Percentiles rank a stretch among this genome's conserved stretches.
Evolutionary conservation across 2,797 vertebrate species (phyloP).

Genomic region (Melanotaenia trifasciata): DNA sequence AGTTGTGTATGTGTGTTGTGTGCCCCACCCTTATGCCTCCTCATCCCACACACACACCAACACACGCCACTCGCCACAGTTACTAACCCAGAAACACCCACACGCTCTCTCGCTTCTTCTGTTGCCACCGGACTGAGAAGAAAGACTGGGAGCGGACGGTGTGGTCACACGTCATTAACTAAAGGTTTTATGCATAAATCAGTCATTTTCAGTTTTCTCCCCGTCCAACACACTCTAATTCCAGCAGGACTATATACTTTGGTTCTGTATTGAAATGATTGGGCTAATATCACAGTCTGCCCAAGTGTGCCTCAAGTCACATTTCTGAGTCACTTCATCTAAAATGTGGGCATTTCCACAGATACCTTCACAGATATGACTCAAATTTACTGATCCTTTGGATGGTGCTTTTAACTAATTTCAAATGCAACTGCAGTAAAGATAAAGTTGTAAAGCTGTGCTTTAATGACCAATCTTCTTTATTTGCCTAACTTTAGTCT

Average conservation of each 20-base stretch:
- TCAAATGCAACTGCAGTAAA: neutral
- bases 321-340: too few species aligned
- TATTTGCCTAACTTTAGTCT: too few species aligned
- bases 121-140: conserved; percentile 43
- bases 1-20: conserved; percentile 40
- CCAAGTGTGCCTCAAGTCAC: too few species aligned
- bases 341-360: too few species aligned
- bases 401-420: neutral
- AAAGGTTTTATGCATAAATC: conserved; percentile 36
- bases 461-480: too few species aligned
- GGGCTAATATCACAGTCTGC: neutral
- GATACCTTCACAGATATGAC: neutral
- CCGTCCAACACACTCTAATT: conserved; percentile 1
- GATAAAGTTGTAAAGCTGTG: neutral
- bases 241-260: neutral
- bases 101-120: conserved; percentile 46
- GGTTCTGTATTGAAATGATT: too few species aligned
- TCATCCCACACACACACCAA: conserved; percentile 19
- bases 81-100: conserved; percentile 44
- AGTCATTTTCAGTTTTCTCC: conserved; percentile 10
- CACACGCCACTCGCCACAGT: conserved; percentile 57
- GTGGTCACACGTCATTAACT: conserved; percentile 38
- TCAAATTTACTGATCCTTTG: neutral
- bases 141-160: conserved; percentile 36
- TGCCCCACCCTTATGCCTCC: conserved; percentile 60